Evolutionary conservation across 2,113 vertebrate species (phyloP), one percentile per base, ranked within the genome.

Genomic region (Malurus melanocephalus): DNA sequence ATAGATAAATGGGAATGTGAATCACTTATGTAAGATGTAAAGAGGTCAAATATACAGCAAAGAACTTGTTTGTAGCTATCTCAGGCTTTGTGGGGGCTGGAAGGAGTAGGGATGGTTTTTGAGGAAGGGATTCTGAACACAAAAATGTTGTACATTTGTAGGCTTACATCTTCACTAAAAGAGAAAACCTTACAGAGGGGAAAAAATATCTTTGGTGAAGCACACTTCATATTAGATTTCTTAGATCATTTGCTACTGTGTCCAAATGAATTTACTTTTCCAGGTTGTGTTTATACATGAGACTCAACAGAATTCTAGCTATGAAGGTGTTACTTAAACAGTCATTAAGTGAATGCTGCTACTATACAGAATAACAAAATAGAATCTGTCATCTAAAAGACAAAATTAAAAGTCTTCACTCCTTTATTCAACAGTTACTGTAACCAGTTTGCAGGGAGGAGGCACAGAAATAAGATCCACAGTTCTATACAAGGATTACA

Each of bases 381-480:
- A 80, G 22, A 60, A 72, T 23, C n/a, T 43, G 51, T 32, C 30
- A 69, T 38, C 43, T 75, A 87, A 94, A 92, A 80, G 27, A 10
- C 95, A 66, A 88, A 91, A 80, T 40, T 45, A 48, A 88, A 80
- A 87, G 87, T 46, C 40, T 89, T 82, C 45, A 51, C 4, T 55
- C 33, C 74, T 92, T 80, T 87, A 74, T 92, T 92, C 71, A 91
- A 88, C 49, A 91, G 86, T 80, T 87, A 90, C 48, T 89, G 30
- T 14, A 81, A 48, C 16, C 30, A 76, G 57, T 66, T 93, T 75
- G 24, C 6, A 16, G 38, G 79, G 49, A 95, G 28, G 19, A 20
- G 14, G 48, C 14, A 14, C 1, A 12, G 56, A 88, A 94, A 85
- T 93, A 92, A 94, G 80, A 90, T 56, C 83, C 48, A 90, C 66